Evolutionary conservation across 2,888 invertebrate genomes (phyloP), one percentile per base, ranked within the genome.

Genomic region (Pterostichus madidus): DNA sequence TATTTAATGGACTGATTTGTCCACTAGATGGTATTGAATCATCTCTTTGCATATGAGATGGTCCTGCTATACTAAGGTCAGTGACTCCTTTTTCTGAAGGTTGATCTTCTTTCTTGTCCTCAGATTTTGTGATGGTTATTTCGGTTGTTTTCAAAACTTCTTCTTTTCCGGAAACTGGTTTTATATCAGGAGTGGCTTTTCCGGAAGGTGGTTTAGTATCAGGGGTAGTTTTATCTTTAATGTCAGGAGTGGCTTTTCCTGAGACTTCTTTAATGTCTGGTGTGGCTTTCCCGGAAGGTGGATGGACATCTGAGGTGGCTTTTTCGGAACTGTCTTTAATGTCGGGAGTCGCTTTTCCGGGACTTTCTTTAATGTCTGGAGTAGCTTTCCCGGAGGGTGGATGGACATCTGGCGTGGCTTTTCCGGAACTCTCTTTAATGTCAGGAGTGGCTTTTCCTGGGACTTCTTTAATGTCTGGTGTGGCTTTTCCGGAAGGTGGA

Each of bases 51-150:
- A 83, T 84, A 10, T 84, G 73, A 1, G 86, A 86, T 8, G 86
- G 85, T 46, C 86, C 86, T 8, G 86, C 84, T 82, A 84, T 76
- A 81, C 84, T 85, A 31, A 84, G 78, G 77, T 83, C 59, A 44
- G 77, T 79, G 73, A 81, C 79, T 83, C 83, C 39, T 13, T 84
- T 53, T 39, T 39, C 39, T 32, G 73, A 83, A 39, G 84, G 71
- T n/a, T 52, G 52, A 11, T 13, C 35, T 32, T 59, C 59, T 31
- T 59, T 64, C 13, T 75, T 75, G 10, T 31, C 32, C 52, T 75
- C 75, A 13, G 91, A 91, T 87, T 91, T 91, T 2, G 91, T 87
- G 0, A 91, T 91, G 6, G 91, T 87, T 87, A 91, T 91, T 1
- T 91, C 85, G n/a, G 44, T 24, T 13, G 13, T 35, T 10, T 11